These are phyloP conservation scores for Antheraea yamamai DNA, from an alignment of 2,888 invertebrate species.

Conservation along the genomic window DNA sequence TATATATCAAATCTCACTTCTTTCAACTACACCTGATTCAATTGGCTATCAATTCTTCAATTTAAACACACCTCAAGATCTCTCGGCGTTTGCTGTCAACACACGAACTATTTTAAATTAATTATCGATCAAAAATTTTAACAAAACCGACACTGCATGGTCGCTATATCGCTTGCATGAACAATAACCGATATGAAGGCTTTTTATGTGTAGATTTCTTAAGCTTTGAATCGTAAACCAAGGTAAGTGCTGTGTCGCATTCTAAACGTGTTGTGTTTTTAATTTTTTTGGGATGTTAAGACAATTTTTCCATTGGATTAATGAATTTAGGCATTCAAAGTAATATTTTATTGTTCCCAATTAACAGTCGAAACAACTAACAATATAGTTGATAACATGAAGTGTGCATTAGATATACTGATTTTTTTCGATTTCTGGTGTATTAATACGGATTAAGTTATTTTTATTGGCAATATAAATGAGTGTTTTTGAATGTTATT, in stretches of 20 bases:
- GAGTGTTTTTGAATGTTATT: not conserved
- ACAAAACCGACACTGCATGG: slow-evolving; percentile 70
- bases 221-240: slow-evolving; percentile 17
- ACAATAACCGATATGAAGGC: slow-evolving; percentile 63
- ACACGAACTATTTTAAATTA: slow-evolving; percentile 42
- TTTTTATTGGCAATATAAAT: not conserved
- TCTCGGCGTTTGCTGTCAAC: slow-evolving; percentile 52
- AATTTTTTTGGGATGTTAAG: not conserved
- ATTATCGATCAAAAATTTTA: slow-evolving; percentile 42
- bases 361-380: not conserved
- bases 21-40: slow-evolving; percentile 62
- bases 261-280: slow-evolving; percentile 4
- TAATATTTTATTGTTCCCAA: not conserved
- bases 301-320: not conserved
- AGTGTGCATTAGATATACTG: not conserved
- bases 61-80: slow-evolving; percentile 58
- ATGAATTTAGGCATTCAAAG: not conserved
- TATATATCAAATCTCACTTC: slow-evolving; percentile 70
- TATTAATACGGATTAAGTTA: not conserved
- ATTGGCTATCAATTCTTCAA: slow-evolving; percentile 58
- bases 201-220: slow-evolving; percentile 75
- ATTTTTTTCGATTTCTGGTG: not conserved
- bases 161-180: slow-evolving; percentile 74
- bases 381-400: not conserved
- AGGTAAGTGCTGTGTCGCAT: slow-evolving; percentile 45